These are phyloP conservation scores for Phasia obesa DNA, from an alignment of 2,888 invertebrate species.

Conservation along the genomic window DNA sequence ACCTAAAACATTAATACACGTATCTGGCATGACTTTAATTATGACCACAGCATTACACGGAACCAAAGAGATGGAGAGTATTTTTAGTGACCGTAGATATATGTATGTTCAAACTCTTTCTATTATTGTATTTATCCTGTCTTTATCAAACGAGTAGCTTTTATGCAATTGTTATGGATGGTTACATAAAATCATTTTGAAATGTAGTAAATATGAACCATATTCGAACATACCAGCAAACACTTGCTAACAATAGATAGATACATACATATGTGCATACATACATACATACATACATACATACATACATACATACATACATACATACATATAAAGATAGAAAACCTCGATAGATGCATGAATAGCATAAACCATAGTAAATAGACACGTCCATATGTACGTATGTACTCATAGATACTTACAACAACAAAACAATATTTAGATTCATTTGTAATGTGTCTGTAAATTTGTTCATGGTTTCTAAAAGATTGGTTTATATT, in stretches of 20 bases:
- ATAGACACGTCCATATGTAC: no score
- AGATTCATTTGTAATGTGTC: constrained; percentile 57
- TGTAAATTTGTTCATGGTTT: constrained; percentile 61
- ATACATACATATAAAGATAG: constrained; percentile 11
- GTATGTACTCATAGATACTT: constrained; percentile 1
- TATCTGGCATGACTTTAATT: constrained; percentile 54
- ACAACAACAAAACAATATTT: constrained; percentile 49
- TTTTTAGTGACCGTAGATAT: constrained; percentile 42
- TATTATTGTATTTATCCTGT: not conserved
- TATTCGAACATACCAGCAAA: constrained; percentile 37
- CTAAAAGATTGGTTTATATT: constrained; percentile 50
- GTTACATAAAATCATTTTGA: constrained; percentile 62
- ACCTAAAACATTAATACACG: constrained; percentile 59
- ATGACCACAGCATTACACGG: constrained; percentile 41
- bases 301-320: not conserved
- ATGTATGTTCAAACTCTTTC: not conserved
- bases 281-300: not conserved
- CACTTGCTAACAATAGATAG: not conserved
- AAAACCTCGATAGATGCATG: constrained; percentile 9
- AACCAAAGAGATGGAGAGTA: constrained; percentile 32
- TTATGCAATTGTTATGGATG: constrained; percentile 61
- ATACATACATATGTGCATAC: not conserved
- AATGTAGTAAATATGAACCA: constrained; percentile 50
- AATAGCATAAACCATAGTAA: constrained; percentile 3
- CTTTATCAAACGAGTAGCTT: not conserved